Evolutionary conservation across 1,140 invertebrate species (phyloP), one percentile per base, ranked within the genome.

Genomic region (Bombus balteatus): DNA sequence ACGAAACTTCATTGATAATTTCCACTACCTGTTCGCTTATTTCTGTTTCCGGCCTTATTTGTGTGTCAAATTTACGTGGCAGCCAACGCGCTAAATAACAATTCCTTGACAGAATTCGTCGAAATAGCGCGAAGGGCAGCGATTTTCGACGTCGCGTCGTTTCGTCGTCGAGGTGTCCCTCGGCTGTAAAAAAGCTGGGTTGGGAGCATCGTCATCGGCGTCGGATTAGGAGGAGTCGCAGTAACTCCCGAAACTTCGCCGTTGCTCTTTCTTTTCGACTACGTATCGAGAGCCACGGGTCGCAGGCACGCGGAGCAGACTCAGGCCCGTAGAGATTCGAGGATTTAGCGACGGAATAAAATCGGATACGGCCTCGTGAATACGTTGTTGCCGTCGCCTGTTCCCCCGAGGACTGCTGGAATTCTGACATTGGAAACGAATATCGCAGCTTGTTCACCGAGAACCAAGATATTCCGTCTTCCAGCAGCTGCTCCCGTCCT

Each of bases 321-420:
- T 39, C 78, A 41, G 79, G 39, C 68, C 88, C 87, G 89, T 72
- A 70, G 86, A 90, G 88, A 90, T 90, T 90, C 87, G 83, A 88
- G 89, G 89, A 90, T 88, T 90, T 90, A 90, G 83, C 80, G 82
- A 70, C 65, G 85, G 70, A 92, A 92, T 92, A 92, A 92, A 92
- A 92, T 92, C 88, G 88, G 84, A 92, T 86, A 86, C 87, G 89
- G 85, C 73, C 90, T 90, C 89, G 85, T 92, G 91, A 92, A 92
- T 90, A 92, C 86, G 90, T 83, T 90, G 86, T 71, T 71, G 37
- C 81, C 41, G 57, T 73, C 57, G 41, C 37, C 62, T 25, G 39
- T 43, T 76, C 66, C 34, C 82, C 59, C 57, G 47, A 77, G 62
- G 39, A 78, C 47, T 72, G 39, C 57, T 12, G 57, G 47, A 53